These are phyloP conservation scores for Pseudochaenichthys georgianus DNA, from an alignment of 2,797 vertebrate species.

Conservation along the genomic window DNA sequence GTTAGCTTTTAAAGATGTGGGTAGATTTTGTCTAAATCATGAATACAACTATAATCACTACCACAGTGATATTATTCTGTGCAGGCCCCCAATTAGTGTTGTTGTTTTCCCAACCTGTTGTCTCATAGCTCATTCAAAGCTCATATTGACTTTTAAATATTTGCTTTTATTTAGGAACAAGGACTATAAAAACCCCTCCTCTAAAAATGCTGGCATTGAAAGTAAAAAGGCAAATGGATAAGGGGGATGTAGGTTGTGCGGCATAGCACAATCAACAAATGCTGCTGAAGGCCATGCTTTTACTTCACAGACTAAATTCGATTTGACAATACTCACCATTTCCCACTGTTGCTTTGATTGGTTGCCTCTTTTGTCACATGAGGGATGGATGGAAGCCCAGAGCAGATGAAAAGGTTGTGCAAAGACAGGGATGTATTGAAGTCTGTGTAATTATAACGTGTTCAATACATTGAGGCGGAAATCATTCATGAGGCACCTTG, in stretches of 20 bases:
- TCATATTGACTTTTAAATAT: conserved; percentile 7
- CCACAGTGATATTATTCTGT: not conserved
- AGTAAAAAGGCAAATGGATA: conserved; percentile 6
- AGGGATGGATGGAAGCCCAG: conserved; percentile 16
- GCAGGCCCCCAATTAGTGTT: not conserved
- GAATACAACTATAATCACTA: not conserved
- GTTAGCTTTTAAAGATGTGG: not conserved
- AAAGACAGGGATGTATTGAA: conserved; percentile 21
- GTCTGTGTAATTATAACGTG: not conserved
- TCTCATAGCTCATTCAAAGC: not conserved
- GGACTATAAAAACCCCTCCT: not conserved
- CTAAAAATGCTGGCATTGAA: not conserved
- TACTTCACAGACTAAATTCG: not conserved
- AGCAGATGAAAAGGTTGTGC: conserved; percentile 41
- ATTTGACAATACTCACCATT: conserved; percentile 34
- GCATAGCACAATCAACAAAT: not conserved
- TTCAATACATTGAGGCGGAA: not conserved
- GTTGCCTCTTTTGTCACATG: conserved; percentile 35
- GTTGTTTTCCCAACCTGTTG: conserved; percentile 1
- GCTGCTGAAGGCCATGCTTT: not conserved
- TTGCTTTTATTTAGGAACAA: conserved; percentile 1
- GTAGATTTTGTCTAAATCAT: not conserved
- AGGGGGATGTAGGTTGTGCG: not conserved
- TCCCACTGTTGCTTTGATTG: conserved; percentile 13
- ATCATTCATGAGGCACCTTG: not conserved